phyloP scores from a whole-genome alignment of 2,888 invertebrate species.

The Philopedon plagiatum region DNA sequence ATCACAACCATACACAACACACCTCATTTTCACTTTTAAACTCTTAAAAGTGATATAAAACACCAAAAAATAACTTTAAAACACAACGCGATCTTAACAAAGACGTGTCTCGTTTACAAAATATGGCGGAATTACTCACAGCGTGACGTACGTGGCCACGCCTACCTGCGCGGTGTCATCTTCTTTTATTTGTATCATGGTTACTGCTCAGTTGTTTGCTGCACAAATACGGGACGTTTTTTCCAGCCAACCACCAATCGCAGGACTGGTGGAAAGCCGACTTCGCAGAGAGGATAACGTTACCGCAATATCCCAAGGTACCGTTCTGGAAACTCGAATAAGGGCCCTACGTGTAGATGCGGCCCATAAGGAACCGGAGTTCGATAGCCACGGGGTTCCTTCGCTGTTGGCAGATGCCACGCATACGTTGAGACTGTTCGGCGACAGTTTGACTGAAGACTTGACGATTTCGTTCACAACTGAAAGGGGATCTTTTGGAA shows the following conservation, averaged over 20 bases:
- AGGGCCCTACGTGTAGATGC: constrained; percentile 72
- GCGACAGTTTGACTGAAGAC: constrained; percentile 76
- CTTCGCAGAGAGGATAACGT: constrained; percentile 33
- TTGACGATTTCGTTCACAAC: constrained; percentile 83
- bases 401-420: constrained; percentile 75
- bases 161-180: too few species aligned
- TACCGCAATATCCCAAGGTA: constrained; percentile 43
- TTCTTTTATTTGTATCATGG: too few species aligned
- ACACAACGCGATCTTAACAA: too few species aligned
- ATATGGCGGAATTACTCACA: too few species aligned
- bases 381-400: constrained; percentile 76
- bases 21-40: too few species aligned
- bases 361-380: constrained; percentile 72
- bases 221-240: too few species aligned
- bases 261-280: constrained; percentile 28
- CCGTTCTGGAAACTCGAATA: constrained; percentile 13
- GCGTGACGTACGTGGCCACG: too few species aligned
- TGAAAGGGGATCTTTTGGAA: constrained; percentile 70
- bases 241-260: constrained; percentile 10
- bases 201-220: too few species aligned
- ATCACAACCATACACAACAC: too few species aligned
- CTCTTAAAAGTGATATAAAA: too few species aligned
- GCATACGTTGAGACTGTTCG: constrained; percentile 81
- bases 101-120: too few species aligned
- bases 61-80: too few species aligned